Conservation (phyloP, 1,140 invertebrate species). For the Drosophila erecta region DNA sequence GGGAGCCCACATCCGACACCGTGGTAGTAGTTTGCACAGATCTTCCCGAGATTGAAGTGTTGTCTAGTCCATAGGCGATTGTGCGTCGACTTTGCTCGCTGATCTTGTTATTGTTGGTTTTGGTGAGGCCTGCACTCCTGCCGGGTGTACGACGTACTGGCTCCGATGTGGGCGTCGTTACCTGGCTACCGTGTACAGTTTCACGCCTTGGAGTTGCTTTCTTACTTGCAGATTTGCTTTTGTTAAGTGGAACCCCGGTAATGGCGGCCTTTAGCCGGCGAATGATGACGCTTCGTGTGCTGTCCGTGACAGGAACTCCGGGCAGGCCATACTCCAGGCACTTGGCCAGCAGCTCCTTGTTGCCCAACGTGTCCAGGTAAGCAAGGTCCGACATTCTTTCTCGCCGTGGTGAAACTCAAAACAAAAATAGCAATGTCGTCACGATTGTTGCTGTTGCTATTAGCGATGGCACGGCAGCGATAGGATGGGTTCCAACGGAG, state of each 20-base stretch:
- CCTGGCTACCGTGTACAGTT: conserved; percentile 61
- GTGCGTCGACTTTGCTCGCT: conserved; percentile 45
- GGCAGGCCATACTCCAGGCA: conserved; percentile 71
- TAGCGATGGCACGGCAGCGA: not conserved
- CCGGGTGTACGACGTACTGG: conserved; percentile 7
- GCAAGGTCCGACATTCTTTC: conserved; percentile 62
- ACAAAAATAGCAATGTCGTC: conserved; percentile 77
- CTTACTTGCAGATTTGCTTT: conserved; percentile 39
- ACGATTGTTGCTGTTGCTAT: conserved; percentile 36
- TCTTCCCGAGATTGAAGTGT: conserved; percentile 24
- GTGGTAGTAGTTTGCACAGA: conserved; percentile 62
- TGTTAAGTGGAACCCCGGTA: conserved; percentile 46
- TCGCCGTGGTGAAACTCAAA: conserved; percentile 48
- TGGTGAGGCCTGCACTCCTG: conserved; percentile 19
- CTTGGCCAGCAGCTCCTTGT: conserved; percentile 70
- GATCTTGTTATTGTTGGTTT: conserved; percentile 17
- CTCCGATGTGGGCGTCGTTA: conserved; percentile 31
- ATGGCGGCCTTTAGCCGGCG: conserved; percentile 56
- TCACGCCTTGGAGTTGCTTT: conserved; percentile 52
- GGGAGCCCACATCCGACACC: conserved; percentile 64
- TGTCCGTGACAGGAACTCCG: conserved; percentile 70
- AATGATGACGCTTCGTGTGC: conserved; percentile 65
- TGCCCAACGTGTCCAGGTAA: conserved; percentile 53
- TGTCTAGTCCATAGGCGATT: conserved; percentile 47
- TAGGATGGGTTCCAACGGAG: not conserved